phyloP scores from a whole-genome alignment of 1,140 invertebrate species.

The Pseudoatta argentina region DNA sequence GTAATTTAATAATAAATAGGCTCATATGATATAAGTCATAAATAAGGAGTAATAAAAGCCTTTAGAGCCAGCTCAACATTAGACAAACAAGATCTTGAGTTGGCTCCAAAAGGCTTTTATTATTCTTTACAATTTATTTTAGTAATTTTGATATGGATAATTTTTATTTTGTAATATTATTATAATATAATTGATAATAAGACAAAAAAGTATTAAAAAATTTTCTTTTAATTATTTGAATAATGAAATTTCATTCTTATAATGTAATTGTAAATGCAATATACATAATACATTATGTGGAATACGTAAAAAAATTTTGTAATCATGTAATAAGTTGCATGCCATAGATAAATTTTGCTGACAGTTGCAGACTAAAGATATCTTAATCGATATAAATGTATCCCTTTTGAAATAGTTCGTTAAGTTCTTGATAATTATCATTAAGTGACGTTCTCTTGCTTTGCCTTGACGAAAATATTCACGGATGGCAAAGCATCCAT shows the following conservation, averaged over 20 bases:
- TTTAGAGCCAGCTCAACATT: no score
- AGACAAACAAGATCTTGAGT: no score
- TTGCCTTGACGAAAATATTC: conserved; percentile 14
- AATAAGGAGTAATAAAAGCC: no score
- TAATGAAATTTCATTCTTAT: not conserved
- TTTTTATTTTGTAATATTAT: not conserved
- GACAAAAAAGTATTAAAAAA: not conserved
- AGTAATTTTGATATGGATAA: not conserved
- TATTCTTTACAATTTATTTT: not conserved
- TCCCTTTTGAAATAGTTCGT: not conserved
- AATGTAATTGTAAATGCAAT: not conserved
- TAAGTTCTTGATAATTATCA: conserved; percentile 17
- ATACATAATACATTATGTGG: not conserved
- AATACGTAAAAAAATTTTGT: not conserved
- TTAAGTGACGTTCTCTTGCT: not conserved
- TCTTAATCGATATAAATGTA: not conserved
- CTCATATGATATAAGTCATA: no score
- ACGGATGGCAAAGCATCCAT: not conserved
- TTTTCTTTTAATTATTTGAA: not conserved
- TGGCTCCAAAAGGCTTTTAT: no score
- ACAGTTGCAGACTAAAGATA: not conserved
- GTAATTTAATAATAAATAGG: not conserved
- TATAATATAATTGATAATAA: not conserved
- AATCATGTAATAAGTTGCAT: not conserved
- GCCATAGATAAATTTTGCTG: not conserved